Conservation (phyloP, 1,140 invertebrate genomes). For the Drosophila rhopaloa region DNA sequence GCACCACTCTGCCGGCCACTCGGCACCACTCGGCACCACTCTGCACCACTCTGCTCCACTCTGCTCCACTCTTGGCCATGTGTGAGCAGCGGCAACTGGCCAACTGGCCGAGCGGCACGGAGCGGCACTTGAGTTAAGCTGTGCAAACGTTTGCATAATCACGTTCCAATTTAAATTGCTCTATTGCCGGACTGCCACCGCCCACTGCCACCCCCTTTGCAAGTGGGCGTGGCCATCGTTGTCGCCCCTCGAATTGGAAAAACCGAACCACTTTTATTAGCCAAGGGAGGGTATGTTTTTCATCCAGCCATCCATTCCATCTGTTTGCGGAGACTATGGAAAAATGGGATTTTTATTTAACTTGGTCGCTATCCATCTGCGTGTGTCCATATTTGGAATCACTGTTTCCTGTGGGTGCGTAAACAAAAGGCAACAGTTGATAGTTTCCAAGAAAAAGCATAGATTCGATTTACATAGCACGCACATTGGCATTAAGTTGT, state of each 20-base stretch:
- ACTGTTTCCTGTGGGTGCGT: slow-evolving; percentile 35
- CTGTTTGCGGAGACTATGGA: slow-evolving; percentile 60
- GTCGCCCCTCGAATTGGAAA: slow-evolving; percentile 65
- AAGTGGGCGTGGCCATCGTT: slow-evolving; percentile 17
- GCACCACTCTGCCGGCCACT: background rate
- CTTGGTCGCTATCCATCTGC: slow-evolving; percentile 16
- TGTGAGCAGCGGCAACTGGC: slow-evolving; percentile 65
- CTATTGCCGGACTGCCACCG: slow-evolving; percentile 56
- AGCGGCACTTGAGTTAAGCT: slow-evolving; percentile 79
- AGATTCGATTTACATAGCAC: slow-evolving; percentile 23
- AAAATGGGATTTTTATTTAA: slow-evolving; percentile 58
- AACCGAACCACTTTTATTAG: slow-evolving; percentile 76
- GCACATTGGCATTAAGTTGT: background rate
- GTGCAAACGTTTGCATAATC: slow-evolving; percentile 82
- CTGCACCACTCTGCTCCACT: background rate
- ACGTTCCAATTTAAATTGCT: slow-evolving; percentile 83
- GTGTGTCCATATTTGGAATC: slow-evolving; percentile 37
- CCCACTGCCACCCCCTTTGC: background rate
- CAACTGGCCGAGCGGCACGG: slow-evolving; percentile 69
- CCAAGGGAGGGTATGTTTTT: slow-evolving; percentile 15
- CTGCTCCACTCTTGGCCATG: slow-evolving; percentile 5
- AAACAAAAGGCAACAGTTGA: slow-evolving; percentile 45
- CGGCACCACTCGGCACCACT: background rate
- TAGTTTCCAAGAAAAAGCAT: slow-evolving; percentile 8
- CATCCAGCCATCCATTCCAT: slow-evolving; percentile 23